Evolutionary conservation across 1,140 invertebrate genomes (phyloP).

Genomic region (Heliothis subflexa): DNA sequence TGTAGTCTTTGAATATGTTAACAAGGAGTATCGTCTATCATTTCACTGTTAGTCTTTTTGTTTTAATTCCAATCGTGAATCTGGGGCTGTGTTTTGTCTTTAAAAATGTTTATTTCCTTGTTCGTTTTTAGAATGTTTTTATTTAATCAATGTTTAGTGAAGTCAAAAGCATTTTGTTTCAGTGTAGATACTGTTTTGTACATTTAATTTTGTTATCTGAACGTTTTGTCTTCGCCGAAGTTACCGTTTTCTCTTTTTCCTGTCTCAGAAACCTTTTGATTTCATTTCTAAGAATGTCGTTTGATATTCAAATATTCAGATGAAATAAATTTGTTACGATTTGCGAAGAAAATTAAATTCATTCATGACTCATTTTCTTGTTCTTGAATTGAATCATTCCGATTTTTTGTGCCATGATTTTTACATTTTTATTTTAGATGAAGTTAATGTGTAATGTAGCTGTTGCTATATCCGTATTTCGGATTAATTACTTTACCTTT

Average conservation of each 20-base stretch:
- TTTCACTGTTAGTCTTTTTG: neutral
- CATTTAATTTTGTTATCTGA: neutral
- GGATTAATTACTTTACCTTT: too few relatives aligned
- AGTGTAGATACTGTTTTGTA: neutral
- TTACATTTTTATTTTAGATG: neutral
- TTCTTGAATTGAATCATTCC: neutral
- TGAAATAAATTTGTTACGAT: neutral
- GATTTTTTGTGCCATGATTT: neutral
- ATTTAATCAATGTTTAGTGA: too few relatives aligned
- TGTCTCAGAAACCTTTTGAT: neutral
- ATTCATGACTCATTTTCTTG: constrained; percentile 3
- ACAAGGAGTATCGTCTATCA: neutral
- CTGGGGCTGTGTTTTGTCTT: too few relatives aligned
- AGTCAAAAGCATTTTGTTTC: too few relatives aligned
- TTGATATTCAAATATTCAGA: neutral
- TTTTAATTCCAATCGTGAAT: too few relatives aligned
- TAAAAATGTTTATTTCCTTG: too few relatives aligned
- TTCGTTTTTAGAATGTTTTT: too few relatives aligned
- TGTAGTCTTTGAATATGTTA: neutral
- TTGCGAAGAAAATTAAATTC: neutral
- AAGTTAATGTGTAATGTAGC: neutral
- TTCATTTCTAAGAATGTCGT: neutral
- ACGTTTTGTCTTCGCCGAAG: constrained; percentile 1
- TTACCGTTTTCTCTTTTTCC: neutral
- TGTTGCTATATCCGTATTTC: too few relatives aligned